Evolutionary conservation across 2,888 invertebrate genomes (phyloP).

Genomic region (Phengaris alcon): DNA sequence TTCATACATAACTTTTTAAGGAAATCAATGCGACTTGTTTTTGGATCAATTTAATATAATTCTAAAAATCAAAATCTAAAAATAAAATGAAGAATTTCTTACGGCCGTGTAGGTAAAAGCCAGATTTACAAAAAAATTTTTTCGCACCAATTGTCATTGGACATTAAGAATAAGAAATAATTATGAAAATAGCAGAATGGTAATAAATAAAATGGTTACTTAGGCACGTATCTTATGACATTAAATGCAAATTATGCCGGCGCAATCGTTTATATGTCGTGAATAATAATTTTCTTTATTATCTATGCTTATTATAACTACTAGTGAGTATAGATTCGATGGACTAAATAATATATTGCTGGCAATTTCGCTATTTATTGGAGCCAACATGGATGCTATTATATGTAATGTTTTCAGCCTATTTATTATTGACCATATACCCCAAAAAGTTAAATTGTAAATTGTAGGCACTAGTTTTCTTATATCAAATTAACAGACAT

Average conservation of each 20-base stretch:
- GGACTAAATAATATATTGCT: conserved; percentile 4
- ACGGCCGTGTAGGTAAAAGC: too few species aligned
- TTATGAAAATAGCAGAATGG: too few species aligned
- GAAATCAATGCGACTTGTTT: too few species aligned
- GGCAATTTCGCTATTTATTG: not conserved
- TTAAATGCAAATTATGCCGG: conserved; percentile 25
- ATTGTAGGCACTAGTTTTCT: too few species aligned
- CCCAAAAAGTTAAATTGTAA: not conserved
- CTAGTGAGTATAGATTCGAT: conserved; percentile 10
- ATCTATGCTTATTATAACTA: conserved; percentile 25
- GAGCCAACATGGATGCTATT: not conserved
- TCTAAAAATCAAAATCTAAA: too few species aligned
- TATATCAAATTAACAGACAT: not conserved
- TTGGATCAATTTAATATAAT: too few species aligned
- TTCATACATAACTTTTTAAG: not conserved
- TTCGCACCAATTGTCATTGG: too few species aligned
- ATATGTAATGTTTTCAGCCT: not conserved
- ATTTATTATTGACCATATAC: not conserved
- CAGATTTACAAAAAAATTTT: too few species aligned
- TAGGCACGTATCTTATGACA: conserved; percentile 20
- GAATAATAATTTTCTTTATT: conserved; percentile 25
- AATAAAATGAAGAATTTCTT: too few species aligned
- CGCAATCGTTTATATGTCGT: conserved; percentile 22
- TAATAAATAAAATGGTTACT: conserved; percentile 1
- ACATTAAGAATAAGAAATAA: too few species aligned